Evolutionary conservation across 2,797 vertebrate species (phyloP).

Genomic region (Astyanax mexicanus): DNA sequence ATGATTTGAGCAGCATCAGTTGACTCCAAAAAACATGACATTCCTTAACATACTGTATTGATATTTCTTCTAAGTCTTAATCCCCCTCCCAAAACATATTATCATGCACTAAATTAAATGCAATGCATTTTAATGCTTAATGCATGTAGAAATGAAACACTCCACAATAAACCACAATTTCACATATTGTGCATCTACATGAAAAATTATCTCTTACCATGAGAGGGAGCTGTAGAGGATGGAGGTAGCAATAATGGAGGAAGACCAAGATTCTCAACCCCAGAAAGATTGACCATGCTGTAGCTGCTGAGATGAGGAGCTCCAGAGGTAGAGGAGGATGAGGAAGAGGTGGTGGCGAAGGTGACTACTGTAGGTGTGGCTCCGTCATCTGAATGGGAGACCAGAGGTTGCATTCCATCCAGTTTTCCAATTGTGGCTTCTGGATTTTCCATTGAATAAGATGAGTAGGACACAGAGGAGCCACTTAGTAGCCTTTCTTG

Average conservation of each 20-base stretch:
- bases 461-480: constrained; percentile 81
- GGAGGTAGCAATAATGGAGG: constrained; percentile 59
- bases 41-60: too few species aligned
- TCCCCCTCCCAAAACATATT: too few species aligned
- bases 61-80: too few species aligned
- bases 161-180: too few species aligned
- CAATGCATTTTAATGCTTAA: too few species aligned
- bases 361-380: constrained; percentile 88
- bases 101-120: too few species aligned
- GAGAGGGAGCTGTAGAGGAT: constrained; percentile 56
- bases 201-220: constrained; percentile 49
- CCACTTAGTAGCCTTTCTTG: constrained; percentile 78
- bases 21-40: too few species aligned
- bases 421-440: constrained; percentile 88
- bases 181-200: too few species aligned
- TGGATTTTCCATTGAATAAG: constrained; percentile 84
- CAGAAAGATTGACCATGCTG: constrained; percentile 93
- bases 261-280: constrained; percentile 64
- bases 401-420: constrained; percentile 81
- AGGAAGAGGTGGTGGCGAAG: constrained; percentile 83
- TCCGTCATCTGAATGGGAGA: constrained; percentile 78
- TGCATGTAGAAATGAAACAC: too few species aligned
- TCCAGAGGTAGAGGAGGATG: constrained; percentile 79
- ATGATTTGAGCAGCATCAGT: too few species aligned
- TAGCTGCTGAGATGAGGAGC: constrained; percentile 94